Percentiles rank a stretch among this genome's conserved stretches.
Conservation (phyloP, 2,888 invertebrate genomes). For the Eupelmus urozonus region DNA sequence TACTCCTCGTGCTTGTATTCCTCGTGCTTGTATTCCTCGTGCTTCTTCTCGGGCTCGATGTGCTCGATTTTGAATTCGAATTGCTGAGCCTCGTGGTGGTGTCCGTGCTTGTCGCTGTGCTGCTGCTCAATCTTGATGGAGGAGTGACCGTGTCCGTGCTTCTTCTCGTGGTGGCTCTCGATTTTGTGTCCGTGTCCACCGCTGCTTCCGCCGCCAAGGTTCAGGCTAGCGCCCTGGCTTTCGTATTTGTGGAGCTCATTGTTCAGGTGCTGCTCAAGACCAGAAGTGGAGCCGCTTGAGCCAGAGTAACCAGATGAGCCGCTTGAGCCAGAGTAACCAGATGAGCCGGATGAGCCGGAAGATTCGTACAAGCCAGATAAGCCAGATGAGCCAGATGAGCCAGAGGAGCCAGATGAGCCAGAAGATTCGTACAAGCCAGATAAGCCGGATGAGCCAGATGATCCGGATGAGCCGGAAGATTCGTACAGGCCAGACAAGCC, state of each 20-base stretch:
- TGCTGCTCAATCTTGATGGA: background rate
- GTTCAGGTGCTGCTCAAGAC: background rate
- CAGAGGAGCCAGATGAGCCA: background rate
- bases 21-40: background rate
- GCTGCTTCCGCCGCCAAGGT: no score
- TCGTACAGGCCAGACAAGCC: background rate
- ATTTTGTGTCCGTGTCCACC: background rate
- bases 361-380: background rate
- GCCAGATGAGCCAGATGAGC: background rate
- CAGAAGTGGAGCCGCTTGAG: background rate
- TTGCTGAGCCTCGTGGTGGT: no score
- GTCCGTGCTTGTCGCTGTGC: background rate
- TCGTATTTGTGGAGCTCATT: background rate
- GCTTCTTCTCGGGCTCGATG: background rate
- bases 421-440: background rate
- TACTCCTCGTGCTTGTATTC: background rate
- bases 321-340: background rate
- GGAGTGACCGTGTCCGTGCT: background rate
- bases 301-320: background rate
- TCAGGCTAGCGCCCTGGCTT: background rate
- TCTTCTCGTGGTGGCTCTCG: background rate
- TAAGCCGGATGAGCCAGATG: background rate
- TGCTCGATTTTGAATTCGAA: background rate
- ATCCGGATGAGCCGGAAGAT: background rate
- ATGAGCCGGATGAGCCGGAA: background rate